A percentile compares a stretch with the other conserved stretches of the same genome.
Evolutionary conservation across 2,113 vertebrate genomes (phyloP).

Genomic region (Mungos mungo): DNA sequence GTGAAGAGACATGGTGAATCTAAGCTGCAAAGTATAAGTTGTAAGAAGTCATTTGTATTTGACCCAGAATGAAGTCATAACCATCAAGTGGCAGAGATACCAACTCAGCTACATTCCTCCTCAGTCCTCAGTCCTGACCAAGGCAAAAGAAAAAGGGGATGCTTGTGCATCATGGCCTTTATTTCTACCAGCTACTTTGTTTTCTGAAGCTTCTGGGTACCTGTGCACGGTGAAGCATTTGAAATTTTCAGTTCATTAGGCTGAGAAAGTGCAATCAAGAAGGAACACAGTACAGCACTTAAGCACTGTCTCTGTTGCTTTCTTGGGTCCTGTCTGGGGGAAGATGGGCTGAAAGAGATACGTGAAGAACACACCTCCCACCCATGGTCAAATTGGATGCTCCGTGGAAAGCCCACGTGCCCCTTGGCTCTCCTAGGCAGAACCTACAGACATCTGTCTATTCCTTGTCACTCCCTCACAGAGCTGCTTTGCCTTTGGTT

Average conservation of each 20-base stretch:
- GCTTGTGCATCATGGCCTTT: accelerated
- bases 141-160: accelerated
- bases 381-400: not conserved
- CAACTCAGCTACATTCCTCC: not conserved
- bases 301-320: not conserved
- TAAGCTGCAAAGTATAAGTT: not conserved
- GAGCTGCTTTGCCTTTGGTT: not conserved
- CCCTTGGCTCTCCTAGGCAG: not conserved
- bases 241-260: too few species aligned
- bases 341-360: not conserved
- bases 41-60: not conserved
- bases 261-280: not conserved
- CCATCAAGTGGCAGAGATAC: not conserved
- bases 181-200: not conserved
- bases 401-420: not conserved
- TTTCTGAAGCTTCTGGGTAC: not conserved
- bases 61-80: not conserved
- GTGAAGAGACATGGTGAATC: not conserved
- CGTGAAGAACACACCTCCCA: accelerated
- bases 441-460: too few species aligned
- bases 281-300: not conserved
- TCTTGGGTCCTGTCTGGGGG: not conserved
- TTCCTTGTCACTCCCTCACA: accelerated
- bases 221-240: not conserved
- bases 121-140: not conserved